Evolutionary conservation across 2,113 vertebrate genomes (phyloP), one percentile per base, ranked within the genome.

Genomic region (Noturus placidus): DNA sequence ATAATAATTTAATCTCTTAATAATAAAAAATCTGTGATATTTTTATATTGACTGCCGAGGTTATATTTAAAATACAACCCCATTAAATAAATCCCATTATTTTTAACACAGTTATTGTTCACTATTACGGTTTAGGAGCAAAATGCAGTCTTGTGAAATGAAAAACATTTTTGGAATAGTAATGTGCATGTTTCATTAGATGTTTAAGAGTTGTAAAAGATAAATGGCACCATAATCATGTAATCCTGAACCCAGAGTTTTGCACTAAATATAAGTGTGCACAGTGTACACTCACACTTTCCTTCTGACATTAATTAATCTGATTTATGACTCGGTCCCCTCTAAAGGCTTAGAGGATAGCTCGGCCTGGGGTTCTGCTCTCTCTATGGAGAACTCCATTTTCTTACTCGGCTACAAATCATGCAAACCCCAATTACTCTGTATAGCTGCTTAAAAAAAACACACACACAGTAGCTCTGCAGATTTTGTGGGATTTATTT

Each of bases 341-440:
- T 57, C 42, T 80, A 50, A 35, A 84, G 80, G 72, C 83, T 77
- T 69, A 63, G 42, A 57, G 74, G n/a, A 83, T 59, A 22, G 56
- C 30, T 77, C 50, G 15, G 67, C 80, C 59, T 54, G 25, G 25
- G 38, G 67, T 84, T 65, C 50, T 50, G 15, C 38, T 50, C n/a
- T 84, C 65, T 81, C 56, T n/a, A 63, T 52, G 27, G 80, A 59
- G 78, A 82, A 42, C 42, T 78, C 52, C 17, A 33, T 46, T 74
- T 61, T 35, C 72, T 79, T 79, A 76, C 76, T 78, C 83, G 54
- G 74, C 82, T 83, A 42, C 69, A 86, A 65, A 83, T 76, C 86
- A 83, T 76, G 38, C 56, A 83, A 56, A 83, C 61, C 83, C 78
- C 57, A 46, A 56, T 76, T 30, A 79, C 25, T 88, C 67, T 72